Evolutionary conservation across 2,113 vertebrate genomes (phyloP).

Genomic region (Guaruba guarouba): DNA sequence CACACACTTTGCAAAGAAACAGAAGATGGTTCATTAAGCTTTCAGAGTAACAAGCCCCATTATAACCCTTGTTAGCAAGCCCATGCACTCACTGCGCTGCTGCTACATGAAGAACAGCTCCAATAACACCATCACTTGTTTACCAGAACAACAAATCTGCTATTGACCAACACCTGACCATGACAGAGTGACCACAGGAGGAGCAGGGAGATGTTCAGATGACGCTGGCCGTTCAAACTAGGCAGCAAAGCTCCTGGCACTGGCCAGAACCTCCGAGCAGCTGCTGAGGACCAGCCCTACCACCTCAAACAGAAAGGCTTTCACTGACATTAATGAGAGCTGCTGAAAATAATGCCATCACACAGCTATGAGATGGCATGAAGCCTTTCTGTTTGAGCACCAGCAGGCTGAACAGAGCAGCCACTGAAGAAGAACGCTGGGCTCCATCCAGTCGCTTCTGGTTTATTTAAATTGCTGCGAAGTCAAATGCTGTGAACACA

Average conservation of each 20-base stretch:
- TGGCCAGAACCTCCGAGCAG: conserved; percentile 20
- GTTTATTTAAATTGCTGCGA: neutral
- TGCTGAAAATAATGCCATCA: conserved; percentile 34
- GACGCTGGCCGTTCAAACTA: neutral
- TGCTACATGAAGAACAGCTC: neutral
- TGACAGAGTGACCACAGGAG: neutral
- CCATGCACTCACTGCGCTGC: neutral
- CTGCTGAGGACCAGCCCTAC: neutral
- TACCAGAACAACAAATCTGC: conserved; percentile 49
- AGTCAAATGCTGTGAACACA: neutral
- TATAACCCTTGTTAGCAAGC: neutral
- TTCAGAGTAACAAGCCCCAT: neutral
- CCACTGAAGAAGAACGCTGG: neutral
- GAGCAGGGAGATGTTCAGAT: neutral
- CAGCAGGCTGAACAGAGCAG: neutral
- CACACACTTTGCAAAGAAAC: neutral
- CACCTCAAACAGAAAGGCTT: conserved; percentile 55
- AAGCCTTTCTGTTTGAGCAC: neutral
- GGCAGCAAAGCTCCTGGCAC: conserved; percentile 43
- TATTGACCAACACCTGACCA: conserved; percentile 48
- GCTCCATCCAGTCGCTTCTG: neutral
- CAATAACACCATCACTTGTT: conserved; percentile 27
- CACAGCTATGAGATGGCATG: neutral
- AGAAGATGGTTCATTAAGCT: neutral
- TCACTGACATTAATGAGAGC: conserved; percentile 8